Percentiles rank a stretch among this genome's conserved stretches.
phyloP scores from a whole-genome alignment of 2,888 invertebrate species.

The Isoperla grammatica region DNA sequence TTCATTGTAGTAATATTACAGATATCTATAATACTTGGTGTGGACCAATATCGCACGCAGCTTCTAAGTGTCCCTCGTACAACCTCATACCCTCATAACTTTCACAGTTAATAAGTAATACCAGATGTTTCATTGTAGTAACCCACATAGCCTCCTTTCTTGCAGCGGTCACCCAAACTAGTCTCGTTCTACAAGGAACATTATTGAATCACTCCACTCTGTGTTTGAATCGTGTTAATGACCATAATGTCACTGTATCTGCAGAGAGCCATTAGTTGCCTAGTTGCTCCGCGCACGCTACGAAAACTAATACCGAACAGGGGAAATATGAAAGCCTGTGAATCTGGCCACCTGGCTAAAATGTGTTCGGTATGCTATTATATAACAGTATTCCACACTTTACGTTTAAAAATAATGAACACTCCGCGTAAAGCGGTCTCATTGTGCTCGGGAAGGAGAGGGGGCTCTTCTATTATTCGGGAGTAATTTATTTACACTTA shows the following conservation, averaged over 20 bases:
- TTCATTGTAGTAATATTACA: too few species aligned
- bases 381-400: slow-evolving; percentile 11
- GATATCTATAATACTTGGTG: too few species aligned
- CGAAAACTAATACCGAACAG: slow-evolving; percentile 26
- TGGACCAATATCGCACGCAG: too few species aligned
- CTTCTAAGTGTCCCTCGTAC: too few species aligned
- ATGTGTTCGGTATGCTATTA: slow-evolving; percentile 16
- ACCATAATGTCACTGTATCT: not conserved
- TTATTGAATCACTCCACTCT: too few species aligned
- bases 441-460: slow-evolving; percentile 5
- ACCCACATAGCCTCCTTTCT: too few species aligned
- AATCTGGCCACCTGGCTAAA: slow-evolving; percentile 25
- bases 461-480: slow-evolving; percentile 4
- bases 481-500: slow-evolving; percentile 3
- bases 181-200: too few species aligned
- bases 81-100: too few species aligned
- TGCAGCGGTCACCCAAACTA: too few species aligned
- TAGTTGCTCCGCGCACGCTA: slow-evolving; percentile 13
- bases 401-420: slow-evolving; percentile 14
- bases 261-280: not conserved
- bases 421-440: slow-evolving; percentile 3
- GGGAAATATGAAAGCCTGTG: slow-evolving; percentile 27
- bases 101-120: too few species aligned
- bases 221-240: not conserved
- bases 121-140: too few species aligned